Evolutionary conservation across 2,113 vertebrate species (phyloP), one percentile per base, ranked within the genome.

Genomic region (Lagopus muta): DNA sequence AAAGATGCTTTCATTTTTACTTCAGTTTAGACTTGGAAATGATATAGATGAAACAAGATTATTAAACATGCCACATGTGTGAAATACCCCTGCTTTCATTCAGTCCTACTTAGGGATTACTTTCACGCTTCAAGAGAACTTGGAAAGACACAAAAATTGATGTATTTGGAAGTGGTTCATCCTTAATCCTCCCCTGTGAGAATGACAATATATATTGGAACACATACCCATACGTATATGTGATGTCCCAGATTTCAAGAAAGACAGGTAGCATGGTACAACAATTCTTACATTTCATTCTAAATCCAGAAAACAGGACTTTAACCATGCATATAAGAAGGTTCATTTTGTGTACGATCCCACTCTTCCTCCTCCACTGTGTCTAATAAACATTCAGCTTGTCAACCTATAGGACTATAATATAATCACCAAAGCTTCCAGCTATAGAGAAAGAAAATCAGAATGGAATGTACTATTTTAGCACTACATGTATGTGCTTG

Each of bases 211-310:
- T 79, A 61, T 38, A 40, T 47, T 78, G 69, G 6, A 89, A n/a
- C 3, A 2, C 3, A 4, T 47, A 58, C 21, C 16, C 32, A 54
- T 28, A 48, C 0, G 0, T 48, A 20, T 0, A 0, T 48, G 40
- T 66, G 21, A 94, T 88, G 66, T 27, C 25, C 54, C 73, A 52
- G 24, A 67, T 79, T 91, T 87, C 93, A 88, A 86, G 86, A 72
- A 55, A 73, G 34, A 32, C 72, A 72, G 10, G 38, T 27, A 82
- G 36, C 54, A 77, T 11, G 47, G 55, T 20, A 79, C 13, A 78
- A 50, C 19, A 71, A 57, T 76, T 83, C 43, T 79, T 81, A 15
- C 38, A 74, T 60, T 84, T 81, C 14, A 48, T 78, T 90, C 52
- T 82, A 90, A 86, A 91, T 52, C 22, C 20, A 54, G 32, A 81